These are phyloP conservation scores for Sceloporus tristichus DNA, from an alignment of 2,113 vertebrate species.

Conservation along the genomic window DNA sequence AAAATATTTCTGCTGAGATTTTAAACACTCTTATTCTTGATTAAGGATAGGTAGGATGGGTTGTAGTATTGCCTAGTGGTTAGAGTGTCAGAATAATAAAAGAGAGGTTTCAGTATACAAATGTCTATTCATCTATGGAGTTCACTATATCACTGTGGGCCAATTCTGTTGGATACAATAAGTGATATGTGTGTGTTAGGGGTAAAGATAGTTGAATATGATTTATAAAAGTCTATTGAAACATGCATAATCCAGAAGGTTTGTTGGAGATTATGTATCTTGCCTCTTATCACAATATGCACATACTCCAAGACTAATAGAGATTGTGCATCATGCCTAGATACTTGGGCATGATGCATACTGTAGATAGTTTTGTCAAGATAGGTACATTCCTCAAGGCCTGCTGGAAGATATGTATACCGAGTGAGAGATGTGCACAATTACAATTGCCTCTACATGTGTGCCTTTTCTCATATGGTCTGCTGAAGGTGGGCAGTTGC, in stretches of 20 bases:
- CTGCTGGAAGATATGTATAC: background rate
- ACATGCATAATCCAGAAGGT: too few relatives aligned
- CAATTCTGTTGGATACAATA: background rate
- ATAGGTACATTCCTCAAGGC: background rate
- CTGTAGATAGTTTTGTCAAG: background rate
- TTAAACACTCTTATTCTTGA: background rate
- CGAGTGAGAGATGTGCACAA: background rate
- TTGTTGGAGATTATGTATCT: background rate
- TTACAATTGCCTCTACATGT: background rate
- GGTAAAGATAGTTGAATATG: background rate
- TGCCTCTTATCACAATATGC: background rate
- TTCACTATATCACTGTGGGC: background rate
- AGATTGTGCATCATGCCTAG: background rate
- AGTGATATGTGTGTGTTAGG: background rate
- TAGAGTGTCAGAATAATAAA: background rate
- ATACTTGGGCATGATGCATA: background rate
- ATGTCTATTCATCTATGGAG: background rate
- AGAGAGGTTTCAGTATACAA: background rate
- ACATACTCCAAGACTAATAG: background rate
- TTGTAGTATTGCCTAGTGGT: background rate
- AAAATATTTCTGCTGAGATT: background rate
- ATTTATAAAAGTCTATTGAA: background rate
- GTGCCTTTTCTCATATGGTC: background rate
- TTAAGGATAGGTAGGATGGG: background rate
- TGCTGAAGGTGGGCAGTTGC: background rate